These are phyloP conservation scores for Crepidodera aurea DNA, from an alignment of 2,888 invertebrate species.

Conservation along the genomic window DNA sequence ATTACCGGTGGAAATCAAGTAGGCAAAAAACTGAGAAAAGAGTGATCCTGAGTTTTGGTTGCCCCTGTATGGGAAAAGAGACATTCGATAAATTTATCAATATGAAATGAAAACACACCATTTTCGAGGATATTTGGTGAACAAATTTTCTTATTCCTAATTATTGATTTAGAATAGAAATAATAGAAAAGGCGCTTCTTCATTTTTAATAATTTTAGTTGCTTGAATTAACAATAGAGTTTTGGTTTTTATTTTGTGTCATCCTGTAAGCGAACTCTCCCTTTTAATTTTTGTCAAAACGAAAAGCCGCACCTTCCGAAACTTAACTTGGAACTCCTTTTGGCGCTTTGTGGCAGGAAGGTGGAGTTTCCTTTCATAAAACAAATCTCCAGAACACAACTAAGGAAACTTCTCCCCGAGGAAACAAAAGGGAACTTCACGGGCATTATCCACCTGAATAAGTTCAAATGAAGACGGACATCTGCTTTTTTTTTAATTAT, in stretches of 20 bases:
- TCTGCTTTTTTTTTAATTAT: slow-evolving; percentile 10
- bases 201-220: too few relatives aligned
- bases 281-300: slow-evolving; percentile 7
- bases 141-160: too few relatives aligned
- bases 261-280: background rate
- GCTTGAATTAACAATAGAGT: too few relatives aligned
- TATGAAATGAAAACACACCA: too few relatives aligned
- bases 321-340: slow-evolving; percentile 17
- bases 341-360: slow-evolving; percentile 4
- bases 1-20: too few relatives aligned
- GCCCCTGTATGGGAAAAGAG: too few relatives aligned
- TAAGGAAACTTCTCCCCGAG: slow-evolving; percentile 14
- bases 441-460: slow-evolving; percentile 17
- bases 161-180: too few relatives aligned
- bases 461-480: background rate
- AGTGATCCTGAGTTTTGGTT: too few relatives aligned
- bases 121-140: too few relatives aligned
- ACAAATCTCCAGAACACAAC: slow-evolving; percentile 19
- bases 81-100: too few relatives aligned
- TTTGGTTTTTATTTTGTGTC: background rate
- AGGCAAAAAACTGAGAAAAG: too few relatives aligned
- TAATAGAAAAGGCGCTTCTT: too few relatives aligned
- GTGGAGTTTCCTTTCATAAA: slow-evolving; percentile 15
- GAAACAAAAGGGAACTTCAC: slow-evolving; percentile 14
- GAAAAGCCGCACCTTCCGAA: slow-evolving; percentile 13